Evolutionary conservation across 2,113 vertebrate genomes (phyloP).

Genomic region (Eclectus roratus): DNA sequence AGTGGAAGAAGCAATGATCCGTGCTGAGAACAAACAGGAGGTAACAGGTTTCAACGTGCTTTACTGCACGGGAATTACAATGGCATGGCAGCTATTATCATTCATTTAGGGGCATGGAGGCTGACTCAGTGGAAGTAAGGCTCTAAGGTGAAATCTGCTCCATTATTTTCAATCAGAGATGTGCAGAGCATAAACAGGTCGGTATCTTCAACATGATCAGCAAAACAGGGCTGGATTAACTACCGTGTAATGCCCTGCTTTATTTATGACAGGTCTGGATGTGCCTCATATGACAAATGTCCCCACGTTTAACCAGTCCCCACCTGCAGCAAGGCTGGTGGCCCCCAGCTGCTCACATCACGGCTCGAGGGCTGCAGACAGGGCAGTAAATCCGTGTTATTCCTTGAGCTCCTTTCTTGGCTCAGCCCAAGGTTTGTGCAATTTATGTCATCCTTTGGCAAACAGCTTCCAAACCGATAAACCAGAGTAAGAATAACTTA

Average conservation of each 20-base stretch:
- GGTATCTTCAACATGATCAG: background rate
- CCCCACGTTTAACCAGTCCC: background rate
- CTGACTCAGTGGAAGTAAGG: background rate
- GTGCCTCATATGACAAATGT: background rate
- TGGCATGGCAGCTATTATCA: background rate
- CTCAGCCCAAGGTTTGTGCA: background rate
- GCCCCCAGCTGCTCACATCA: accelerated
- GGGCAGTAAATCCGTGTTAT: background rate
- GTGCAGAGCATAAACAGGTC: background rate
- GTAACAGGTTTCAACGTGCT: conserved; percentile 5
- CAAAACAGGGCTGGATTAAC: background rate
- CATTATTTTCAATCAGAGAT: background rate
- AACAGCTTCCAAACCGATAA: background rate
- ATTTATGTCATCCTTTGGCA: conserved; percentile 19
- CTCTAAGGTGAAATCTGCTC: background rate
- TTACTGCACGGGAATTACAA: conserved; percentile 4
- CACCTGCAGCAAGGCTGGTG: background rate
- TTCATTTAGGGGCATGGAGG: background rate
- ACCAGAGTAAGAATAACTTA: background rate
- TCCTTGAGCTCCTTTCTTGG: background rate
- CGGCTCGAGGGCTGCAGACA: accelerated
- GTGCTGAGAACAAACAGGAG: conserved; percentile 36
- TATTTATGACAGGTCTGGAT: background rate
- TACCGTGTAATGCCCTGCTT: background rate
- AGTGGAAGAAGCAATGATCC: conserved; percentile 25